A percentile compares a stretch with the other conserved stretches of the same genome.
Conservation (phyloP, 1,140 invertebrate species). For the Drosophila repleta region DNA sequence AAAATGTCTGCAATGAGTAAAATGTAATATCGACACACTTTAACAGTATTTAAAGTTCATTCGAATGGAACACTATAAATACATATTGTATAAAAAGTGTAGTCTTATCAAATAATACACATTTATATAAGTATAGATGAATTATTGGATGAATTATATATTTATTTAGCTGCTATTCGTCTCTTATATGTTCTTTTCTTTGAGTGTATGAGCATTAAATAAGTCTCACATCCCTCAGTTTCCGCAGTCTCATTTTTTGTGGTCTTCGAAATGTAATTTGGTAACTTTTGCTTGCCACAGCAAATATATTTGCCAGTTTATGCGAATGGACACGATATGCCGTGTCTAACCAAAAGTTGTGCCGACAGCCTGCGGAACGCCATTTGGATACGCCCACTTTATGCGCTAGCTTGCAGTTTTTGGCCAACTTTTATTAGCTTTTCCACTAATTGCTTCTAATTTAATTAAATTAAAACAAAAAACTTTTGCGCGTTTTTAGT, state of each 20-base stretch:
- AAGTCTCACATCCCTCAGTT: neutral
- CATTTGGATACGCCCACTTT: constrained; percentile 24
- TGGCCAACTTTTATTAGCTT: constrained; percentile 78
- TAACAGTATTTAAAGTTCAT: no score
- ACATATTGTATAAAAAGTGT: no score
- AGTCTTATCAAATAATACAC: no score
- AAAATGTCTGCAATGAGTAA: no score
- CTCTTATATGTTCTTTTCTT: neutral
- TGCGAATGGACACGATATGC: constrained; percentile 6
- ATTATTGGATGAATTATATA: no score
- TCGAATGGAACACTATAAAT: no score
- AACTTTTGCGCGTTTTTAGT: constrained; percentile 75
- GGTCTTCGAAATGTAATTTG: constrained; percentile 33
- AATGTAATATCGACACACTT: no score
- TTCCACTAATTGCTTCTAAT: constrained; percentile 79
- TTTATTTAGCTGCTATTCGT: no score
- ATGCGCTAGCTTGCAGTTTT: constrained; percentile 62
- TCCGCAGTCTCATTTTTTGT: constrained; percentile 5
- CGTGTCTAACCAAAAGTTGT: constrained; percentile 15
- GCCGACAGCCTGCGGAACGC: constrained; percentile 8
- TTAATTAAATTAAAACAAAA: constrained; percentile 74
- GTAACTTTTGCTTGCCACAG: constrained; percentile 39
- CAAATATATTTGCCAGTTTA: constrained; percentile 36
- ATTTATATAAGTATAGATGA: no score
- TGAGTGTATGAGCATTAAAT: constrained; percentile 24